Evolutionary conservation across 2,113 vertebrate genomes (phyloP), one percentile per base, ranked within the genome.

Genomic region (Semnopithecus entellus): DNA sequence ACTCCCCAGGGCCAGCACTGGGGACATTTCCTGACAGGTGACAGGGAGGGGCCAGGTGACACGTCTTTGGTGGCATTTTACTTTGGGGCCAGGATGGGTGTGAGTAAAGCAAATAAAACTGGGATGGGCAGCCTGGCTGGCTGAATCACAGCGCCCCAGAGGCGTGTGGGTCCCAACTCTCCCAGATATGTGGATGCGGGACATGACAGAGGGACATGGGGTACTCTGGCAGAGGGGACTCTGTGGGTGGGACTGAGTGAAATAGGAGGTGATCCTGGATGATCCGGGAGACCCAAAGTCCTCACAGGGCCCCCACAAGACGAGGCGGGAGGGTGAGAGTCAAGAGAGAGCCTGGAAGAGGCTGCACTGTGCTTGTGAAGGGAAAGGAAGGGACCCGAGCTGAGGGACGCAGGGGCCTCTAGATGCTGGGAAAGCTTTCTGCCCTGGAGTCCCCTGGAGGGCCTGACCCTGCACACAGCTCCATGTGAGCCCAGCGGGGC

Each of bases 401-500:
- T 8, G 0, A 12, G n/a, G n/a, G 32, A 3, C 0, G 18, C 0
- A 25, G 3, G 23, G 0, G 0, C 45, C 45, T 52, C 73, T 13
- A 20, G 73, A 86, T 64, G 38, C 73, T 25, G 55, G 27, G 23
- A n/a, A 16, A 64, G n/a, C 43, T 10, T 0, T 50, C 48, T 5
- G 2, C 57, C 48, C 61, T 2, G 43, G 68, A 43, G 38, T 55
- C 30, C 45, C 52, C 0, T 0, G 38, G 35, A 17, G 27, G 27
- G 45, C 3, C 16, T 6, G 30, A 30, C 91, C 35, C 78, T 43
- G 38, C 78, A 35, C 8, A 18, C 17, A 8, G 5, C 40, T 25
- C 2, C 4, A 32, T 4, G 66, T 85, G 64, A 57, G 61, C 6
- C 45, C 48, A 64, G 43, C 0, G 16, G 38, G 64, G 3, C 40